Conservation (phyloP, 1,140 invertebrate genomes). For the Sarcophaga bullata region DNA sequence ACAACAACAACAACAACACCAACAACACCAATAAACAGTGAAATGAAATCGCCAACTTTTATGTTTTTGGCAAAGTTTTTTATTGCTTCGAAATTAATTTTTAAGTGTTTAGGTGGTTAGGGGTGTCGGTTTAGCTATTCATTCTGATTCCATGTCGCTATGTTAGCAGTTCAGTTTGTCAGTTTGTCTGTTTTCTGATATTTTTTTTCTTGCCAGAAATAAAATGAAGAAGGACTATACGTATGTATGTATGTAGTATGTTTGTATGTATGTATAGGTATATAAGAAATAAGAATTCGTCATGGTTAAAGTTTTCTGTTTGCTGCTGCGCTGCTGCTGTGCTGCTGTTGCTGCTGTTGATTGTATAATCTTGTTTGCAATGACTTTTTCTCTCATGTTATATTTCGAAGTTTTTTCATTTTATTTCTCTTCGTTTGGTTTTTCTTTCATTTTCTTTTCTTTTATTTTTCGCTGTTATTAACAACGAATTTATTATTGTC, state of each 20-base stretch:
- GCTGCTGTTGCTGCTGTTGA: not conserved
- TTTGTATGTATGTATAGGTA: not conserved
- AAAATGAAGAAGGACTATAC: not conserved
- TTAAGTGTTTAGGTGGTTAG: slow-evolving; percentile 33
- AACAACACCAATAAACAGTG: not conserved
- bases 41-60: slow-evolving; percentile 20
- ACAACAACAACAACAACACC: too few relatives aligned
- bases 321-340: too few relatives aligned
- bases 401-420: not conserved
- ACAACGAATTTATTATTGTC: slow-evolving; percentile 34
- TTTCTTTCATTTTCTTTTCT: not conserved
- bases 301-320: slow-evolving; percentile 23
- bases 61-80: slow-evolving; percentile 32
- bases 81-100: slow-evolving; percentile 37
- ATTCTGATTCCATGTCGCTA: not conserved
- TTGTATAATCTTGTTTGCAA: slow-evolving; percentile 34
- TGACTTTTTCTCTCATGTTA: slow-evolving; percentile 15
- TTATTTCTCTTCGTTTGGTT: not conserved
- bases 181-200: not conserved
- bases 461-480: slow-evolving; percentile 1
- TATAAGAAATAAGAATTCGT: not conserved
- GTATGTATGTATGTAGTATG: not conserved
- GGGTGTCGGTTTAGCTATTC: not conserved
- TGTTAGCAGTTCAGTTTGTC: not conserved
- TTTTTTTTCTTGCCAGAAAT: not conserved